Evolutionary conservation across 1,140 invertebrate species (phyloP), one percentile per base, ranked within the genome.

Genomic region (Cyclina sinensis): DNA sequence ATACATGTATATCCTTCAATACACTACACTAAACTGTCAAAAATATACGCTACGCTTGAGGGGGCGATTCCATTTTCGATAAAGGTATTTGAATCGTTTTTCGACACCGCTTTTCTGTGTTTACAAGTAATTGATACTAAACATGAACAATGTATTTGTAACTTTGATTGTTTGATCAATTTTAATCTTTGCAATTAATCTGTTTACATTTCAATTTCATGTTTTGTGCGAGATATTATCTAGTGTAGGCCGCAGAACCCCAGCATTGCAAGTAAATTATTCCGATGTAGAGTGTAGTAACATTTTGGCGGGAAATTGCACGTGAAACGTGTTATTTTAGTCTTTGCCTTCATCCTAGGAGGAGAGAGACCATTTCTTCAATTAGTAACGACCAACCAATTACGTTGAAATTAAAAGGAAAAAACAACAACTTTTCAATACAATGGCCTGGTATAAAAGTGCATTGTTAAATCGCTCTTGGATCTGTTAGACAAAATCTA

Each of bases 1-100:
- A 81, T 54, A 43, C 37, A 81, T 46, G 59, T 65, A 62, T 48
- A 79, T 62, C 57, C 65, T 37, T 46, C 82, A 74, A 57, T 57
- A 51, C 68, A 70, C 43, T 85, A 85, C 82, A 85, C 82, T 57
- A 37, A 51, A 73, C 62, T 74, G 68, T 85, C 62, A 82, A 82
- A 68, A 65, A 9, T 27, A 30, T 48, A 48, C 27, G 57, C 39
- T 46, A 82, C 62, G 59, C 59, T 46, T 68, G 12, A 68, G 37
- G 46, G 80, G 80, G 37, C 51, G 80, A 82, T 65, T 82, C 80
- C 80, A 82, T 68, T 82, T 68, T 43, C 27, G 74, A 78, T 78
- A 78, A 78, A 78, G 74, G 74, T 78, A 54, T 70, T 78, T 78
- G 54, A 78, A 78, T 57, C 18, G 48, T 48, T 48, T 46, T 46